These are phyloP conservation scores for Centropus bengalensis DNA, from an alignment of 2,113 vertebrate species.

Conservation along the genomic window DNA sequence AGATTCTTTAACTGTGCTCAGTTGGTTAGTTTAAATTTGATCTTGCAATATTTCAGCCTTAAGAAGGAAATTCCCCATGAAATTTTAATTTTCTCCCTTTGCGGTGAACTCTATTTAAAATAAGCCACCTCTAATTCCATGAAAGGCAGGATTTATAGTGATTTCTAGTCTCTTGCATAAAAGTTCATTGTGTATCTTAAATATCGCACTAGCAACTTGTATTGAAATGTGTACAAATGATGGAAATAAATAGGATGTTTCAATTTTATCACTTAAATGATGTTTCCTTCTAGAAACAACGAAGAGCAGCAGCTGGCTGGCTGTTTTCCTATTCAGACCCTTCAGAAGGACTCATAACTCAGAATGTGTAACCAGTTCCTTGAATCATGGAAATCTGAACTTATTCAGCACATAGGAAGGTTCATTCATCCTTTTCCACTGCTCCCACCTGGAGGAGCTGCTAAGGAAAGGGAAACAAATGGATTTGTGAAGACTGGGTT, in stretches of 20 bases:
- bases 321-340: not conserved
- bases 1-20: not conserved
- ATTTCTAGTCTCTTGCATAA: not conserved
- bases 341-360: not conserved
- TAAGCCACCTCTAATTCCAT: not conserved
- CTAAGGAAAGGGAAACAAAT: not conserved
- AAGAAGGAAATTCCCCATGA: not conserved
- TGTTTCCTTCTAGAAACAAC: not conserved
- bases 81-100: not conserved
- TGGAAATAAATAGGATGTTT: not conserved
- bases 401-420: not conserved
- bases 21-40: not conserved
- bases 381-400: not conserved
- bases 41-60: not conserved
- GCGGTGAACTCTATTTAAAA: not conserved
- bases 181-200: not conserved
- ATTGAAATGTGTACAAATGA: not conserved
- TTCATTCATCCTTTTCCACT: not conserved
- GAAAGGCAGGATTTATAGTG: not conserved
- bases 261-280: not conserved
- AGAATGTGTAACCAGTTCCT: not conserved
- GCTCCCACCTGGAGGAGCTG: not conserved
- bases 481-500: not conserved
- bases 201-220: not conserved
- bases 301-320: not conserved